Conservation (phyloP, 2,113 vertebrate genomes). For the Triplophysa dalaica region DNA sequence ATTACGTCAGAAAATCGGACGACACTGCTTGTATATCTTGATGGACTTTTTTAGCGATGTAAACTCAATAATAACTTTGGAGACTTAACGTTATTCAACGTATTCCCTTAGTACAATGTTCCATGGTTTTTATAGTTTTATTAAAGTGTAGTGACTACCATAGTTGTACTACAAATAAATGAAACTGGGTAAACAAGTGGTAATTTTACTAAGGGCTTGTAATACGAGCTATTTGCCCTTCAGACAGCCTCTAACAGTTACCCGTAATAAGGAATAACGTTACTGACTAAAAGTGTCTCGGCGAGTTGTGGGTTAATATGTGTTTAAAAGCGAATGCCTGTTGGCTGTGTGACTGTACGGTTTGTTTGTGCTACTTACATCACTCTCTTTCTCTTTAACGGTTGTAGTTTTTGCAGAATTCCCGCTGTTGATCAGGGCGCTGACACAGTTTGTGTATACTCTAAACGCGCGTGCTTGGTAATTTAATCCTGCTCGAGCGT, state of each 20-base stretch:
- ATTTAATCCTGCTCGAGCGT: slow-evolving; percentile 70
- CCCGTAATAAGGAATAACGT: not conserved
- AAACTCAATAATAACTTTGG: not conserved
- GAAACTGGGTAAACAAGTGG: too few species aligned
- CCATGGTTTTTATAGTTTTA: too few species aligned
- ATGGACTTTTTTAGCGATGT: not conserved
- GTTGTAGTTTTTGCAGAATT: slow-evolving; percentile 1
- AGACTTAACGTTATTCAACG: too few species aligned
- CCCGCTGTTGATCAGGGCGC: slow-evolving; percentile 9
- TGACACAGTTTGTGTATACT: slow-evolving; percentile 15
- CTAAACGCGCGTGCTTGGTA: slow-evolving; percentile 62
- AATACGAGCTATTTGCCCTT: not conserved
- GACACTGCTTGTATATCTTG: not conserved
- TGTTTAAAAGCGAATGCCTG: not conserved
- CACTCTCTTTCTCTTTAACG: not conserved
- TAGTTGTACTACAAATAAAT: too few species aligned
- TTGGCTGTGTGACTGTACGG: not conserved
- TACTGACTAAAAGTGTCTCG: not conserved
- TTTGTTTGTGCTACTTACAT: not conserved
- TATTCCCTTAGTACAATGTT: too few species aligned
- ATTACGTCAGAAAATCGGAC: not conserved
- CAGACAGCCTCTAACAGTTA: not conserved
- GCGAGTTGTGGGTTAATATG: not conserved
- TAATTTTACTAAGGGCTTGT: too few species aligned
- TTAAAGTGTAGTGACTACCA: too few species aligned